Conservation (phyloP, 2,888 invertebrate species). For the Chironomus riparius region DNA sequence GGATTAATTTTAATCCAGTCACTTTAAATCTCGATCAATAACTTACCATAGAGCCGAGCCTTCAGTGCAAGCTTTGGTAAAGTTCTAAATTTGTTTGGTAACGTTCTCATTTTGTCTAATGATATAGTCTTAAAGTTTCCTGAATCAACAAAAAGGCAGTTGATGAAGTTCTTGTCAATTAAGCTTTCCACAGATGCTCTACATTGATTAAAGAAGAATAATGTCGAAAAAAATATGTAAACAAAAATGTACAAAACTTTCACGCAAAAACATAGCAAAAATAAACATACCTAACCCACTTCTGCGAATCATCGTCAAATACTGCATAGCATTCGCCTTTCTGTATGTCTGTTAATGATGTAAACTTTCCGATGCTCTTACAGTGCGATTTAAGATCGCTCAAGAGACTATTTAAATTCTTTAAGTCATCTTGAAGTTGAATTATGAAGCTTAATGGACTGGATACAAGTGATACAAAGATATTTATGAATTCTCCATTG, state of each 20-base stretch:
- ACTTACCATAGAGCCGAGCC: slow-evolving; percentile 52
- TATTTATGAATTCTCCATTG: slow-evolving; percentile 53
- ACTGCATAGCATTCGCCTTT: slow-evolving; percentile 61
- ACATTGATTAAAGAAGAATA: slow-evolving; percentile 30
- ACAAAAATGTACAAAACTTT: neutral
- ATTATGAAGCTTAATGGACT: slow-evolving; percentile 59
- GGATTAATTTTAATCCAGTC: neutral
- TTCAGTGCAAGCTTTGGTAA: slow-evolving; percentile 58
- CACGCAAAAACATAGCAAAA: neutral
- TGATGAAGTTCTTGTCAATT: slow-evolving; percentile 47
- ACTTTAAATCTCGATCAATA: no score
- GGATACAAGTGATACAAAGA: slow-evolving; percentile 64
- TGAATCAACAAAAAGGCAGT: slow-evolving; percentile 55
- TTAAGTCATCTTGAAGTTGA: slow-evolving; percentile 9
- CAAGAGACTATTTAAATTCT: neutral
- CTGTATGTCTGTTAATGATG: slow-evolving; percentile 44
- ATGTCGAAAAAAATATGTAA: neutral
- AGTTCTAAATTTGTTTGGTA: slow-evolving; percentile 48
- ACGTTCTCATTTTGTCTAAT: slow-evolving; percentile 47
- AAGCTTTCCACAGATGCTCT: slow-evolving; percentile 50
- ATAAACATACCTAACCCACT: slow-evolving; percentile 61
- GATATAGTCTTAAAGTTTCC: slow-evolving; percentile 52
- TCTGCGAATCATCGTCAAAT: slow-evolving; percentile 49
- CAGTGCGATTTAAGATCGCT: slow-evolving; percentile 48
- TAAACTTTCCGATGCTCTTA: slow-evolving; percentile 45